phyloP scores from a whole-genome alignment of 2,888 invertebrate genomes.

The Diarsia dahlii region DNA sequence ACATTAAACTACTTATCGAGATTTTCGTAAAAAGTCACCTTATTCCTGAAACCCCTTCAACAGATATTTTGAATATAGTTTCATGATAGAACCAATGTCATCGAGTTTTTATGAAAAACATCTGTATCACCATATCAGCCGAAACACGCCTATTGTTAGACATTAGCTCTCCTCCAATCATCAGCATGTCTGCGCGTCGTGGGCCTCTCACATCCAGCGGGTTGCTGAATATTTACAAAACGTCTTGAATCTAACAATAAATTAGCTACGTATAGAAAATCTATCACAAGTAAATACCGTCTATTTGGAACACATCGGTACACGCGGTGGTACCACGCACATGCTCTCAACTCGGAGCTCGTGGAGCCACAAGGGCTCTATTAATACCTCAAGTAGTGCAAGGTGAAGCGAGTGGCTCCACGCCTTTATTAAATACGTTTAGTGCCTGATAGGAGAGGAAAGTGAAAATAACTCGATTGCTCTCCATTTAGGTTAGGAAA shows the following conservation, averaged over 20 bases:
- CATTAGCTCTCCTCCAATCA: background rate
- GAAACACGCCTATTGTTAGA: background rate
- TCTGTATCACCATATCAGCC: background rate
- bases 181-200: background rate
- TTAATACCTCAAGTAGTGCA: conserved; percentile 62
- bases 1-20: background rate
- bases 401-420: conserved; percentile 53
- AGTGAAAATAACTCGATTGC: conserved; percentile 31
- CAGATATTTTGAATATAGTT: background rate
- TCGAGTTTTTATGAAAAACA: background rate
- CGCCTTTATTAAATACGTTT: conserved; percentile 34
- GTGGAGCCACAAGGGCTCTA: conserved; percentile 54
- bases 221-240: background rate
- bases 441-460: conserved; percentile 45
- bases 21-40: background rate
- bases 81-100: background rate
- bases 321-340: conserved; percentile 15
- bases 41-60: background rate
- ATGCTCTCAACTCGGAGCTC: conserved; percentile 19
- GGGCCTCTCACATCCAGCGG: background rate
- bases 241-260: conserved; percentile 5
- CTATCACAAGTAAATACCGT: conserved; percentile 15
- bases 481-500: conserved; percentile 1
- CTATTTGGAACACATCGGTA: conserved; percentile 10
- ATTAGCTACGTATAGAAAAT: background rate